Percentiles rank a stretch among this genome's conserved stretches.
These are phyloP conservation scores for Nesometra sesokonis DNA, from an alignment of 35 echinoderm and acorn worm genomes.

Conservation along the genomic window DNA sequence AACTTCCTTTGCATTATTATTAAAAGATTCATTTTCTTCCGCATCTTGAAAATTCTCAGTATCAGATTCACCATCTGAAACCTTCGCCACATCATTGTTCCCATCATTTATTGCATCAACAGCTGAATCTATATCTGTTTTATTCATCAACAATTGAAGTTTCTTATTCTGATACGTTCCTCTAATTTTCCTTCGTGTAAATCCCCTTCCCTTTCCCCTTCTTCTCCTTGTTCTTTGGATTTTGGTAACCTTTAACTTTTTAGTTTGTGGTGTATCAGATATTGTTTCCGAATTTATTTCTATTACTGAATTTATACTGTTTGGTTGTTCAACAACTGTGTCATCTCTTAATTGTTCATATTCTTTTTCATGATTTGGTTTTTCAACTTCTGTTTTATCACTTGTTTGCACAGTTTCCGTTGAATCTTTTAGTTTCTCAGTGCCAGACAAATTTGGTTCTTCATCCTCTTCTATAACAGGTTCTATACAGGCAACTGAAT, in stretches of 20 bases:
- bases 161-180: conserved; percentile 10
- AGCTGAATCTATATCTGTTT: neutral
- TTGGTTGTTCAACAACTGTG: neutral
- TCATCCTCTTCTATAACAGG: too few relatives aligned
- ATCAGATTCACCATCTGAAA: neutral
- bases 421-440: too few relatives aligned
- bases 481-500: too few relatives aligned
- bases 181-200: conserved; percentile 7
- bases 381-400: too few relatives aligned
- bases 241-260: neutral
- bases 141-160: neutral
- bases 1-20: too few relatives aligned
- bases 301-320: neutral
- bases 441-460: too few relatives aligned
- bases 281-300: neutral
- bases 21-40: too few relatives aligned
- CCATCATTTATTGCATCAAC: neutral
- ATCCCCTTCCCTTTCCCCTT: conserved; percentile 12
- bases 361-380: neutral
- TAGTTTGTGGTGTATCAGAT: neutral
- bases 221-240: conserved; percentile 16
- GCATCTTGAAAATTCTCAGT: neutral
- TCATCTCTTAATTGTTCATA: neutral
- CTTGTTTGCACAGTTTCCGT: neutral
- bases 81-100: neutral